phyloP scores from a whole-genome alignment of 2,113 vertebrate genomes.

The Paradisaea rubra region DNA sequence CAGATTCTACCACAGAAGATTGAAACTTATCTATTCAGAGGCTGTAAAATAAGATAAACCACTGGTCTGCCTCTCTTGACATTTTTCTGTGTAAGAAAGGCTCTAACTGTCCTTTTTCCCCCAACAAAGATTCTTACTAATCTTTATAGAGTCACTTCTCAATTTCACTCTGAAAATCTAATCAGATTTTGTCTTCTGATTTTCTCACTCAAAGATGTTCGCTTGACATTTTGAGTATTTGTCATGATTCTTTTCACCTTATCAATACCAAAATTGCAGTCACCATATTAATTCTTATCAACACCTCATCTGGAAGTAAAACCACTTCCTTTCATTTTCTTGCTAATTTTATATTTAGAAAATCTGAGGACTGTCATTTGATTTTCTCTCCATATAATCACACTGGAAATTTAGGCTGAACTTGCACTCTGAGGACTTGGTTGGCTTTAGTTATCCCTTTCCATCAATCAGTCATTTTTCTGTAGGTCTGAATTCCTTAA shows the following conservation, averaged over 20 bases:
- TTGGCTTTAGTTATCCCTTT: background rate
- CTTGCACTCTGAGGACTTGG: background rate
- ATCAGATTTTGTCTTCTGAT: conserved; percentile 18
- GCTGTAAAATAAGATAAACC: background rate
- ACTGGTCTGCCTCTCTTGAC: background rate
- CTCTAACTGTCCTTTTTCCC: background rate
- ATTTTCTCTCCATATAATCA: background rate
- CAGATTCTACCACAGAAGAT: background rate
- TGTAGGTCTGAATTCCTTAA: background rate
- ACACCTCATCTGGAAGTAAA: background rate
- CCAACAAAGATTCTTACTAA: background rate
- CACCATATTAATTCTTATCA: background rate
- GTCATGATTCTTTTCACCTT: background rate
- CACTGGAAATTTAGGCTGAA: background rate
- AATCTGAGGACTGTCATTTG: background rate
- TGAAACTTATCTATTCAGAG: background rate
- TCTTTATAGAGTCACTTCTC: background rate
- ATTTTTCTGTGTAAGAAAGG: background rate
- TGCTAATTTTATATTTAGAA: background rate
- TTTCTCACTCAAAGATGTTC: background rate
- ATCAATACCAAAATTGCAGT: background rate
- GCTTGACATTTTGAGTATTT: background rate
- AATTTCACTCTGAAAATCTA: background rate
- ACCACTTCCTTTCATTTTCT: conserved; percentile 34
- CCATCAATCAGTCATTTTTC: background rate